A percentile compares a stretch with the other conserved stretches of the same genome.
phyloP scores from a whole-genome alignment of 2,113 vertebrate genomes.

The Loxodonta africana region DNA sequence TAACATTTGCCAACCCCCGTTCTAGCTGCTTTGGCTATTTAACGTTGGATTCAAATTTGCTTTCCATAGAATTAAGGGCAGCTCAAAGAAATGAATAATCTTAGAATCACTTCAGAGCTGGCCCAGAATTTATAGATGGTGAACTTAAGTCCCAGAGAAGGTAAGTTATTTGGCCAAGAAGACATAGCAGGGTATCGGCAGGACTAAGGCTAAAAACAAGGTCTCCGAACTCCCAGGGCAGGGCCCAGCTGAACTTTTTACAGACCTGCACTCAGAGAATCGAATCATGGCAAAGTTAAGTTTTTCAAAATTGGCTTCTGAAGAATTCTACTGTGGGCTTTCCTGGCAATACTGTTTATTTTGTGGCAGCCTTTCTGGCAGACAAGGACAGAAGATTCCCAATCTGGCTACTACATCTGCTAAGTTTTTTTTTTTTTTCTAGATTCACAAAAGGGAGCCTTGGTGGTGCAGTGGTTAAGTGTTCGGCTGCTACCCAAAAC shows the following conservation, averaged over 20 bases:
- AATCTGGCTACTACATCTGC: conserved; percentile 30
- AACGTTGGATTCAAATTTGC: conserved; percentile 44
- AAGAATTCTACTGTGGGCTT: conserved; percentile 48
- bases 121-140: conserved; percentile 7
- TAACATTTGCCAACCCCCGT: background rate
- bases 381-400: conserved; percentile 54
- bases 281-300: conserved; percentile 16
- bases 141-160: background rate
- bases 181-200: background rate
- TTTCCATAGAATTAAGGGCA: conserved; percentile 21
- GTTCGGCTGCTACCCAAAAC: too few species aligned
- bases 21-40: conserved; percentile 30
- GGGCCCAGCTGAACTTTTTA: background rate
- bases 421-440: conserved; percentile 20
- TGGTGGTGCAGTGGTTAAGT: too few species aligned
- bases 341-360: background rate
- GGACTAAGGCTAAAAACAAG: conserved; percentile 2
- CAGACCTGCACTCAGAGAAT: background rate
- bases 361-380: conserved; percentile 42
- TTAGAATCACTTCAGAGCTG: conserved; percentile 48
- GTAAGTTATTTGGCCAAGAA: background rate
- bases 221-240: conserved; percentile 15
- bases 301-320: conserved; percentile 49
- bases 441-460: background rate
- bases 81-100: conserved; percentile 49